Conservation (phyloP, 2,888 invertebrate species). For the Omphaloscelis lunosa region DNA sequence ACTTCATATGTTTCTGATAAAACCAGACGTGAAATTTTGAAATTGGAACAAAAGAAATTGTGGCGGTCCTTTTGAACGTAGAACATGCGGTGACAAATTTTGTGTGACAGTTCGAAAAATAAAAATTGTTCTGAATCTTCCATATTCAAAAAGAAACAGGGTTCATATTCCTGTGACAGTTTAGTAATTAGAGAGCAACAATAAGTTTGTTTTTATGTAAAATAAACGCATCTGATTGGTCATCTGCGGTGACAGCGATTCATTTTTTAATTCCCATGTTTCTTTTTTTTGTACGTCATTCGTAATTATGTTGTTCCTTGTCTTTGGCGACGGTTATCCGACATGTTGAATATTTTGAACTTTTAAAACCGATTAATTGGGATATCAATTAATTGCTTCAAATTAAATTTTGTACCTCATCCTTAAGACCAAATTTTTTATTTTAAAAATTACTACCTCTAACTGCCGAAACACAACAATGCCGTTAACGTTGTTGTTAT, state of each 20-base stretch:
- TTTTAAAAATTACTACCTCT: background rate
- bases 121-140: background rate
- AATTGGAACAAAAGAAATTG: constrained; percentile 65
- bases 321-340: constrained; percentile 57
- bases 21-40: constrained; percentile 58
- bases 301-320: constrained; percentile 63
- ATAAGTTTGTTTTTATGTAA: constrained; percentile 26
- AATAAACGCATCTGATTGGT: constrained; percentile 66
- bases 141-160: background rate
- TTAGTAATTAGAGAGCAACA: background rate
- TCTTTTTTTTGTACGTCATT: constrained; percentile 53
- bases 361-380: constrained; percentile 54
- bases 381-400: constrained; percentile 52
- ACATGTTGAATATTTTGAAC: constrained; percentile 43
- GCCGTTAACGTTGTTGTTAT: too few species aligned
- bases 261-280: constrained; percentile 55
- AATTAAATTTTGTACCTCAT: constrained; percentile 16
- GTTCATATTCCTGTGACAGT: constrained; percentile 26
- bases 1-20: constrained; percentile 58
- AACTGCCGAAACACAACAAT: too few species aligned
- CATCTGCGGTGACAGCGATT: constrained; percentile 63
- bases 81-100: constrained; percentile 39
- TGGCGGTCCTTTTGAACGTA: constrained; percentile 64
- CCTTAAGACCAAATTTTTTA: background rate
- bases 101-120: constrained; percentile 8